Base-by-base conservation (phyloP, 2,797 vertebrate species). In the Ara ararauna region DNA sequence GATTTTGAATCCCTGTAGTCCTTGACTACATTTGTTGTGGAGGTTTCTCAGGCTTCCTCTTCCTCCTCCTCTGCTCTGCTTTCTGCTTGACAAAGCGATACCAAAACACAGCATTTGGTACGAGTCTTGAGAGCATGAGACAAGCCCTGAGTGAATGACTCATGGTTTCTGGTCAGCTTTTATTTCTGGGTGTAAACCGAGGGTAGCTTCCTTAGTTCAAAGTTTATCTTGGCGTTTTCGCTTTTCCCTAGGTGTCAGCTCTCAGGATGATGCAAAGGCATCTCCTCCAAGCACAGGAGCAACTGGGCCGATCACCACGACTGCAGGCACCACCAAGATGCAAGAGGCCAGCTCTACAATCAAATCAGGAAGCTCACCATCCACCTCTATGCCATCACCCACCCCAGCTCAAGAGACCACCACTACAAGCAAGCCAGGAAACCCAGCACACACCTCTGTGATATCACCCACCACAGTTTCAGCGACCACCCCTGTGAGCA, bases 261-360 rank as follows among this genome's bases (percentile, higher is more conserved):
- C 54, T 76, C 27, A 87, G 44, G 6, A 38, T 11, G 3, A 2
- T 12, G 0, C 2, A 36, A 0, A 3, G 2, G 0, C 1, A 9
- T 1, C 3, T 36, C 0, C 8, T 45, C 2, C 2, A 54, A 42
- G 0, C 21, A 1, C 7, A 50, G 13, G 0, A 51, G 4, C 4
- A 42, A 3, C 0, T 4, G 13, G 0, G 11, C 1, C 0, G 0
- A 5, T 0, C 7, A 0, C 0, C 13, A 2, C 0, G 0, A 2
- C 21, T 50, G 0, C 11, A 65, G 0, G 0, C 17, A 5, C 2
- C n/a, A 38, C 3, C 54, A 32, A 3, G 2, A 1, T 1, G 4
- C 23, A 30, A 74, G 9, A 0, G 6, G 0, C 2, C 36, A 4
- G 0, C 2, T 0, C 60, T 29, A 2, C 8, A 40, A 11, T 0